Evolutionary conservation across 2,113 vertebrate genomes (phyloP).

Genomic region (Phaetusa simplex): DNA sequence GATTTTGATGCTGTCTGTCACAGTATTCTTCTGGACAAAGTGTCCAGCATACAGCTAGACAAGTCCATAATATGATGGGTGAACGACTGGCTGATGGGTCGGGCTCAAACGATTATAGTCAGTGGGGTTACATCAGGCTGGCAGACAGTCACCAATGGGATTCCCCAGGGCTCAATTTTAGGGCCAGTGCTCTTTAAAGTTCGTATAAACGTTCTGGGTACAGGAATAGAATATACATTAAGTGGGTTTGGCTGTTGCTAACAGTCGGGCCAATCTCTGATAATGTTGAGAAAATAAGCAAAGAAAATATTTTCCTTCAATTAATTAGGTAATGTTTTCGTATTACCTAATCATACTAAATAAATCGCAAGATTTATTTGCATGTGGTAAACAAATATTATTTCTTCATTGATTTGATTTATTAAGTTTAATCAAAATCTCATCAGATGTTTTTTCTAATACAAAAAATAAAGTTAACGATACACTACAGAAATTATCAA

Average conservation of each 20-base stretch:
- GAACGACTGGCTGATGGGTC: fast-evolving
- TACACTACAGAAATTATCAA: background rate
- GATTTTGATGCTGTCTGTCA: background rate
- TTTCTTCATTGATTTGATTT: background rate
- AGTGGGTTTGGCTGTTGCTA: background rate
- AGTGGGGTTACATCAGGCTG: background rate
- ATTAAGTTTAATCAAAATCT: background rate
- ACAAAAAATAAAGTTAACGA: background rate
- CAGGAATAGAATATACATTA: background rate
- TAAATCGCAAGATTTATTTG: background rate
- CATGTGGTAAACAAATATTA: background rate
- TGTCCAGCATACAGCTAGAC: background rate
- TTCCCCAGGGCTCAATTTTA: background rate
- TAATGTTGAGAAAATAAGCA: background rate
- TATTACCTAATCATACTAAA: background rate
- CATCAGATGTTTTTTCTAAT: background rate
- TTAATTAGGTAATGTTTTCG: background rate
- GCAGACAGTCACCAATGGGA: background rate
- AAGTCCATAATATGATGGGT: background rate
- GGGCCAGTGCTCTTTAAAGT: background rate
- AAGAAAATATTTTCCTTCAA: background rate
- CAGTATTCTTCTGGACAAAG: background rate
- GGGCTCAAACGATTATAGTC: background rate
- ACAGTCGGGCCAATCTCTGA: background rate
- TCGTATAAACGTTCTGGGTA: background rate